Base-by-base conservation (phyloP, 2,797 vertebrate species). In the Helarctos malayanus region DNA sequence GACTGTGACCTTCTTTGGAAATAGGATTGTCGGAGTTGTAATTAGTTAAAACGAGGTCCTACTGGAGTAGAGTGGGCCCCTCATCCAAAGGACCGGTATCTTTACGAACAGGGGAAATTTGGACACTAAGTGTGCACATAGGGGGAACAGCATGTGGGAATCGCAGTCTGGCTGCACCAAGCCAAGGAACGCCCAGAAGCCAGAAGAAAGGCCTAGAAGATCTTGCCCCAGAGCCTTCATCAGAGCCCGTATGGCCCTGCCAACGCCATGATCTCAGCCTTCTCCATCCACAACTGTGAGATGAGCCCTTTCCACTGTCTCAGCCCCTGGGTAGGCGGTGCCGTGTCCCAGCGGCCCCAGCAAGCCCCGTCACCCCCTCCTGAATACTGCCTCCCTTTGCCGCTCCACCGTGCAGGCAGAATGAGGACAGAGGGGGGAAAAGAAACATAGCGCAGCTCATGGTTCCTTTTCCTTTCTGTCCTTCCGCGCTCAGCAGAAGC, bases 101-200 rank as follows among this genome's bases (percentile, higher is more conserved):
- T 49, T 18, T 57, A 52, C 12, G 5, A 16, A 25, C 35, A 63
- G 79, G 54, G n/a, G 45, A 52, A 13, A 32, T 38, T 2, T 18
- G 16, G 27, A 21, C 57, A 27, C 19, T 38, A 49, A 41, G 25
- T 1, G 5, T 49, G 27, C 3, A 32, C 19, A 7, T 0, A 5
- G 23, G 7, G 13, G 7, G 16, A 71, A 13, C 81, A 54, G 45
- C 3, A 0, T 19, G 5, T 59, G 32, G 41, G 54, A 21, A 32
- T 0, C 2, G 23, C 1, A 63, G 11, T 2, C 23, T 25, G 0
- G 25, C 9, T 35, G 11, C 59, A n/a, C 2, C 35, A 71, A 81
- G 54, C 78, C n/a, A 45, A 27, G 11, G 6, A 49, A 29, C 11
- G 23, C 7, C 14, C 23, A 15, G 16, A 59, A 93, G 38, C 29